Evolutionary conservation across 1,140 invertebrate genomes (phyloP).

Genomic region (Euwallacea fornicatus): DNA sequence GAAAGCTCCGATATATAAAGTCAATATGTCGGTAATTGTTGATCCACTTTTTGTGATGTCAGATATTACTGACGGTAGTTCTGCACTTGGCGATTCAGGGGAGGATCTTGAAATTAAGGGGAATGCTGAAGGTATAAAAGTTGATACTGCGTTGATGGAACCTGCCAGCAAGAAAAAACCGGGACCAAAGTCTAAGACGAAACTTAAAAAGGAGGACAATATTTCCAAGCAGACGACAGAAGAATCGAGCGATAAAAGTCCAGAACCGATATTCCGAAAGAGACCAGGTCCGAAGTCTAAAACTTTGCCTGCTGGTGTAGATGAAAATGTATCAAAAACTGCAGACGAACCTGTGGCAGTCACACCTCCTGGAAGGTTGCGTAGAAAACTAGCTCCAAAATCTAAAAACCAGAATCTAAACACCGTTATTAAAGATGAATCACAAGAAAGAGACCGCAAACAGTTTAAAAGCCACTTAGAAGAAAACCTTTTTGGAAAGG

Average conservation of each 20-base stretch:
- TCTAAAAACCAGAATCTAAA: conserved; percentile 15
- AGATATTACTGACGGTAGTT: conserved; percentile 16
- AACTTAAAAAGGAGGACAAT: not conserved
- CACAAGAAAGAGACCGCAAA: not conserved
- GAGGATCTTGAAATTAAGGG: not conserved
- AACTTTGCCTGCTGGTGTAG: conserved; percentile 4
- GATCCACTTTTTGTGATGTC: conserved; percentile 9
- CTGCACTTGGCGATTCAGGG: too few relatives aligned
- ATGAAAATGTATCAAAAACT: not conserved
- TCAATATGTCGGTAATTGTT: conserved; percentile 37
- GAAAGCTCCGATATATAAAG: conserved; percentile 37
- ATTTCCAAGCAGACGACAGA: not conserved
- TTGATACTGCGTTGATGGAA: too few relatives aligned
- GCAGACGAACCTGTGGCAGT: not conserved
- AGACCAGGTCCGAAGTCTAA: conserved; percentile 31
- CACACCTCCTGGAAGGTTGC: not conserved
- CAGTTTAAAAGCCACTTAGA: not conserved
- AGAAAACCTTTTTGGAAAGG: not conserved
- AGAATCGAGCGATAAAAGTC: not conserved
- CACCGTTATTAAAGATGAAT: not conserved
- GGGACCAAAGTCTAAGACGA: not conserved
- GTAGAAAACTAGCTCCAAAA: conserved; percentile 21
- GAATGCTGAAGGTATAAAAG: not conserved
- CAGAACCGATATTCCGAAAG: not conserved
- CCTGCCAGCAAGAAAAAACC: not conserved